phyloP scores from a whole-genome alignment of 2,113 vertebrate genomes.

The Callorhinus ursinus region DNA sequence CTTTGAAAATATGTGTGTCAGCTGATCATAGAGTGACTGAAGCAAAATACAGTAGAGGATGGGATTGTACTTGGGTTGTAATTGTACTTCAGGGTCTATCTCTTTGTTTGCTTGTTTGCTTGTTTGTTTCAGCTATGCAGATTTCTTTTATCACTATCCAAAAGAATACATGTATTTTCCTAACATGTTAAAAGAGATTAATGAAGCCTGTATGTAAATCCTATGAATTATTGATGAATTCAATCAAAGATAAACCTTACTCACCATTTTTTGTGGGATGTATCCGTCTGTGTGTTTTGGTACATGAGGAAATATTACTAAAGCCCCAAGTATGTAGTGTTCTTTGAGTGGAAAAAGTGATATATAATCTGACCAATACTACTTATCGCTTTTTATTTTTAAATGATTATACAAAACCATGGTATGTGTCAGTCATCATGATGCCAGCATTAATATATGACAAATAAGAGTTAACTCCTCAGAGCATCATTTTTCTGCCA shows the following conservation, averaged over 20 bases:
- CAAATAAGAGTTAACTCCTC: neutral
- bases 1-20: neutral
- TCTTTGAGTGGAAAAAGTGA: neutral
- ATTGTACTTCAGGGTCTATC: neutral
- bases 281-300: neutral
- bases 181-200: constrained; percentile 5
- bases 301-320: neutral
- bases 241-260: neutral
- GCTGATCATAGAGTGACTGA: neutral
- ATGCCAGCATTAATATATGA: neutral
- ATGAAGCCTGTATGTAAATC: neutral
- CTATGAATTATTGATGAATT: constrained; percentile 24
- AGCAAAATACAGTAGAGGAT: neutral
- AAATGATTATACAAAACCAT: neutral
- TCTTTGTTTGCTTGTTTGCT: neutral
- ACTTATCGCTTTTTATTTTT: neutral
- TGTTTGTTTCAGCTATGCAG: neutral
- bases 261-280: neutral
- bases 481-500: neutral
- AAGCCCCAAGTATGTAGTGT: neutral
- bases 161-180: neutral
- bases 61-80: rapidly evolving
- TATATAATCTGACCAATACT: neutral
- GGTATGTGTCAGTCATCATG: neutral
- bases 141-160: neutral